phyloP scores from a whole-genome alignment of 2,888 invertebrate species.

The Teinopalpus imperialis region DNA sequence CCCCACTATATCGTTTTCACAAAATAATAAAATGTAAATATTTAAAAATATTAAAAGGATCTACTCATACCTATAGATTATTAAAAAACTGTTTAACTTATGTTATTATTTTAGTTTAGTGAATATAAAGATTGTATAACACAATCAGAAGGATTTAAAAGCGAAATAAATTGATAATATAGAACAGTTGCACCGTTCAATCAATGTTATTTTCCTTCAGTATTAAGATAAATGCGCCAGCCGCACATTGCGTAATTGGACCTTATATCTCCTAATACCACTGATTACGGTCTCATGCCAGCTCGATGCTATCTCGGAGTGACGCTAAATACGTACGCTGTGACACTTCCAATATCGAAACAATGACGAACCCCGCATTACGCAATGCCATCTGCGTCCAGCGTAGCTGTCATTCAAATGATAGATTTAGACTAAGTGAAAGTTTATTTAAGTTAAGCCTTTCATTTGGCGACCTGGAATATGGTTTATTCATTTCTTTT shows the following conservation, averaged over 20 bases:
- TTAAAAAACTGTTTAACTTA: no score
- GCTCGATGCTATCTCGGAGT: conserved; percentile 75
- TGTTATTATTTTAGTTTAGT: no score
- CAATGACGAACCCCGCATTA: conserved; percentile 72
- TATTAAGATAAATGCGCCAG: conserved; percentile 39
- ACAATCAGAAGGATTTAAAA: no score
- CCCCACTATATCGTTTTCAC: no score
- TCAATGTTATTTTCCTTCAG: conserved; percentile 31
- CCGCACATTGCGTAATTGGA: conserved; percentile 56
- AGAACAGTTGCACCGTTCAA: conserved; percentile 18
- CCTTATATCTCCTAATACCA: conserved; percentile 61
- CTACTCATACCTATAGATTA: no score
- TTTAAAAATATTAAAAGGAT: no score
- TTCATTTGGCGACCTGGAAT: conserved; percentile 24
- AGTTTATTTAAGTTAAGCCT: conserved; percentile 40
- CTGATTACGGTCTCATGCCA: conserved; percentile 52
- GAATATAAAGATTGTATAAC: no score
- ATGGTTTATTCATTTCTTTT: conserved; percentile 21
- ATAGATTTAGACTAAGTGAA: conserved; percentile 47
- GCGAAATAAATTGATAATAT: conserved; percentile 5
- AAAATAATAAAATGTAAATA: no score
- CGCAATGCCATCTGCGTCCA: conserved; percentile 68
- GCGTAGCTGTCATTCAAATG: conserved; percentile 55
- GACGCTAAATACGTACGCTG: conserved; percentile 78
- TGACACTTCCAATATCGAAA: conserved; percentile 76